These are phyloP conservation scores for Vombatus ursinus DNA, from an alignment of 2,113 vertebrate species.

Conservation along the genomic window DNA sequence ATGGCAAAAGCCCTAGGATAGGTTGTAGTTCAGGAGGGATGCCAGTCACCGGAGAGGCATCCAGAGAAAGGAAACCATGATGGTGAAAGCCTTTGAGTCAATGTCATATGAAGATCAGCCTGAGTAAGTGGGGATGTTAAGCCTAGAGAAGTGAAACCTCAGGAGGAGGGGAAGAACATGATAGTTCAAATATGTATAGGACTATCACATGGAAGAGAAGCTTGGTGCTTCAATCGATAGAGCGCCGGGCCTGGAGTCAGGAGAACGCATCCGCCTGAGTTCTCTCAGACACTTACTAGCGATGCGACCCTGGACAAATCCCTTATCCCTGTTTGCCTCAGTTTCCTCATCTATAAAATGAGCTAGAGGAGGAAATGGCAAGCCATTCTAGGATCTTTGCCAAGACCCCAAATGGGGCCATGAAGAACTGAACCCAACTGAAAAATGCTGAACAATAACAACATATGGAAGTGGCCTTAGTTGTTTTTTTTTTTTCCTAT, in stretches of 20 bases:
- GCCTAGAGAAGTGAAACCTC: not conserved
- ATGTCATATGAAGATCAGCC: not conserved
- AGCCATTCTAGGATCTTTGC: not conserved
- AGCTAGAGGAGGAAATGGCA: not conserved
- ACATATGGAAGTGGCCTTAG: not conserved
- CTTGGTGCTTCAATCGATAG: not conserved
- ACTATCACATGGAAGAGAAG: not conserved
- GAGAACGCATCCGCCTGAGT: not conserved
- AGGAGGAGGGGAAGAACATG: not conserved
- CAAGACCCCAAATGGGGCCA: not conserved
- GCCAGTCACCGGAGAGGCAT: not conserved
- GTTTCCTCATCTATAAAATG: not conserved
- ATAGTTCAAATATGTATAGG: not conserved
- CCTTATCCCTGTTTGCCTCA: not conserved
- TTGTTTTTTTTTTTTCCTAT: not conserved
- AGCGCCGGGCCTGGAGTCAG: no score
- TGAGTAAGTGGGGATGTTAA: not conserved
- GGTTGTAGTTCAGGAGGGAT: not conserved
- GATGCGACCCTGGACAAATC: not conserved
- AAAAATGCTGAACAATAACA: not conserved
- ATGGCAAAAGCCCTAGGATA: not conserved
- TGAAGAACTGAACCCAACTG: not conserved
- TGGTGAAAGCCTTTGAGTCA: not conserved
- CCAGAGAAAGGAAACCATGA: not conserved
- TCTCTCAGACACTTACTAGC: not conserved